A percentile compares a stretch with the other conserved stretches of the same genome.
phyloP scores from a whole-genome alignment of 2,797 vertebrate species.

The Periophthalmus magnuspinnatus region DNA sequence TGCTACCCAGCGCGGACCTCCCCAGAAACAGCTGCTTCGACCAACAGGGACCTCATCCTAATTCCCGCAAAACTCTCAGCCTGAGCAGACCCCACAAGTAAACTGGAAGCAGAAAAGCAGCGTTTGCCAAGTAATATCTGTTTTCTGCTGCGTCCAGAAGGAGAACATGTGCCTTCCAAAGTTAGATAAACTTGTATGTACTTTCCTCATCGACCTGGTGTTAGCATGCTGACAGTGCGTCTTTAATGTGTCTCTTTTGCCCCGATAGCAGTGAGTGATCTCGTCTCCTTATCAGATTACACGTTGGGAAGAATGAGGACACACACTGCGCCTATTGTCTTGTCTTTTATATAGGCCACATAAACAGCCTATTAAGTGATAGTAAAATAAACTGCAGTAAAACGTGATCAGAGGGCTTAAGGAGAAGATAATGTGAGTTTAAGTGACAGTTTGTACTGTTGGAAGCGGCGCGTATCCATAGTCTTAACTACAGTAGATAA shows the following conservation, averaged over 20 bases:
- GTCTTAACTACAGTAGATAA: slow-evolving; percentile 17
- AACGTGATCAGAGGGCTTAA: neutral
- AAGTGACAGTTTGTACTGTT: slow-evolving; percentile 12
- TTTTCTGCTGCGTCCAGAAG: slow-evolving; percentile 47
- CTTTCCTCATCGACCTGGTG: slow-evolving; percentile 19
- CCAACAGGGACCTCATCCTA: slow-evolving; percentile 62
- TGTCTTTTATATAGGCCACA: slow-evolving; percentile 12
- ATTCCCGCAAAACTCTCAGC: slow-evolving; percentile 48
- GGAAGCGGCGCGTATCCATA: slow-evolving; percentile 2
- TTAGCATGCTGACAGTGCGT: slow-evolving; percentile 20
- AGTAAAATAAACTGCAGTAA: slow-evolving; percentile 8
- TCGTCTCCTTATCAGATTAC: slow-evolving; percentile 17
- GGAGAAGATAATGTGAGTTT: slow-evolving; percentile 10
- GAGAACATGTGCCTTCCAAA: slow-evolving; percentile 42
- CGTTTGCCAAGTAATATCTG: slow-evolving; percentile 66
- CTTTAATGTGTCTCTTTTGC: slow-evolving; percentile 12
- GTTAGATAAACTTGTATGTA: slow-evolving; percentile 17
- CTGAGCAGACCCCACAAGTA: slow-evolving; percentile 67
- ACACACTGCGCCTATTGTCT: slow-evolving; percentile 14
- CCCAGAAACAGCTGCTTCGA: slow-evolving; percentile 63
- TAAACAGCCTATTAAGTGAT: slow-evolving; percentile 15
- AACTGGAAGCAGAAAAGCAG: slow-evolving; percentile 70
- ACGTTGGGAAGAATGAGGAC: slow-evolving; percentile 16
- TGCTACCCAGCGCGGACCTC: slow-evolving; percentile 33
- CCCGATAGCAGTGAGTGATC: slow-evolving; percentile 9